These are phyloP conservation scores for Idaea biselata DNA, from an alignment of 2,888 invertebrate genomes.

Conservation along the genomic window DNA sequence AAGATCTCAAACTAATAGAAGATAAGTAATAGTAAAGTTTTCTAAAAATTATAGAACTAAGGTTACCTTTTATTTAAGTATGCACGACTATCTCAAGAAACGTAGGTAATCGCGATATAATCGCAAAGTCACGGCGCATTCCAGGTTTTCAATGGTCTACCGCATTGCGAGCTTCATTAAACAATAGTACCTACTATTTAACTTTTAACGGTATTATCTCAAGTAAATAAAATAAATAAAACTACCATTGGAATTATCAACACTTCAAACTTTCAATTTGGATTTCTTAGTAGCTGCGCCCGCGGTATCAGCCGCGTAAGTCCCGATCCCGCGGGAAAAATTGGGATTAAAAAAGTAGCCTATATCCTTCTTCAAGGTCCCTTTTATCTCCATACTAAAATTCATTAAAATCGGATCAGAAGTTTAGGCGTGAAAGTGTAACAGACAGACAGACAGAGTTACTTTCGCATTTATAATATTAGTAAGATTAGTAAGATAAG, in stretches of 20 bases:
- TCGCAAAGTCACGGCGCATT: constrained; percentile 29
- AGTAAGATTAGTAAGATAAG: too few relatives aligned
- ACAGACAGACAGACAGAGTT: too few relatives aligned
- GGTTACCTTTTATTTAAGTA: neutral
- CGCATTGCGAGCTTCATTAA: constrained; percentile 8
- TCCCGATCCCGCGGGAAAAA: too few relatives aligned
- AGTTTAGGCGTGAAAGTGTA: too few relatives aligned
- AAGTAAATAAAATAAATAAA: neutral
- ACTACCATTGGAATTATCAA: neutral
- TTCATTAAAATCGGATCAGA: too few relatives aligned
- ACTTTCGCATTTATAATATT: too few relatives aligned
- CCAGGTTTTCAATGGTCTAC: constrained; percentile 34
- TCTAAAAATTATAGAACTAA: neutral
- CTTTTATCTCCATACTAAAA: too few relatives aligned
- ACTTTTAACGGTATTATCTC: neutral
- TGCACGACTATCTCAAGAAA: neutral
- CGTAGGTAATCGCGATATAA: constrained; percentile 3
- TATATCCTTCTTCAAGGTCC: too few relatives aligned
- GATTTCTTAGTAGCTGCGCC: neutral
- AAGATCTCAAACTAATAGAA: neutral
- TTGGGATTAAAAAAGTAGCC: too few relatives aligned
- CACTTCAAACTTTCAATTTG: neutral
- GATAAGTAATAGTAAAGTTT: neutral
- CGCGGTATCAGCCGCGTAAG: too few relatives aligned
- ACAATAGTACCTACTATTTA: neutral